These are phyloP conservation scores for Butastur rufipennis DNA, from an alignment of 2,113 vertebrate genomes.

Conservation along the genomic window DNA sequence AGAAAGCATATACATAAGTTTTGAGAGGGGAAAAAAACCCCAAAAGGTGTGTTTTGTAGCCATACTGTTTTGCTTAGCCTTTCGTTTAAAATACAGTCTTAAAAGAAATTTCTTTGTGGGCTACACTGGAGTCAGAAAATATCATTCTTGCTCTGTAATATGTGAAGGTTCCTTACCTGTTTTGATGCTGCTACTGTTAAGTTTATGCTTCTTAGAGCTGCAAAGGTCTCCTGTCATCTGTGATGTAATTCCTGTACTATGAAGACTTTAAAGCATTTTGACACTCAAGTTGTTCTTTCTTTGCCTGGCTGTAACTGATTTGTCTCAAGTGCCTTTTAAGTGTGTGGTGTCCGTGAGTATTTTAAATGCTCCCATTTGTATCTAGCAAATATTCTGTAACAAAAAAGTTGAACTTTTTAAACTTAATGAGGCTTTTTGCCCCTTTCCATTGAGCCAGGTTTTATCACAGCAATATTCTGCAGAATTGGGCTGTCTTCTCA, in stretches of 20 bases:
- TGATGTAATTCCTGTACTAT: not conserved
- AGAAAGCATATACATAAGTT: not conserved
- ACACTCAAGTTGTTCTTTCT: not conserved
- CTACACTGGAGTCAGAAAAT: not conserved
- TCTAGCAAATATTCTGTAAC: not conserved
- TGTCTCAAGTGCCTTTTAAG: not conserved
- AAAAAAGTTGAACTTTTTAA: not conserved
- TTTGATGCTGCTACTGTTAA: not conserved
- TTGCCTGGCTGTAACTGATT: not conserved
- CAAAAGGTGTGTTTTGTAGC: not conserved
- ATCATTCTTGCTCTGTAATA: not conserved
- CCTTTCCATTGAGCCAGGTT: not conserved
- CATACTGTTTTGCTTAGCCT: not conserved
- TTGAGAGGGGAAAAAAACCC: fast-evolving
- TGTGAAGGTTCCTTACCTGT: not conserved
- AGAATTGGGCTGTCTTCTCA: not conserved
- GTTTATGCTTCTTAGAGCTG: not conserved
- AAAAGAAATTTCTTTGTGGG: not conserved
- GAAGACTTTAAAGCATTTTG: not conserved
- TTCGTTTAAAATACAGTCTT: not conserved
- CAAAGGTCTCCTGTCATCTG: not conserved
- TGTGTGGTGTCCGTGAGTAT: not conserved
- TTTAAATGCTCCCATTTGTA: not conserved
- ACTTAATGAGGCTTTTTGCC: not conserved
- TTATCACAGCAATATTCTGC: not conserved